Base-by-base conservation (phyloP, 2,797 vertebrate genomes). In the Oryzias dopingdopingensis region DNA sequence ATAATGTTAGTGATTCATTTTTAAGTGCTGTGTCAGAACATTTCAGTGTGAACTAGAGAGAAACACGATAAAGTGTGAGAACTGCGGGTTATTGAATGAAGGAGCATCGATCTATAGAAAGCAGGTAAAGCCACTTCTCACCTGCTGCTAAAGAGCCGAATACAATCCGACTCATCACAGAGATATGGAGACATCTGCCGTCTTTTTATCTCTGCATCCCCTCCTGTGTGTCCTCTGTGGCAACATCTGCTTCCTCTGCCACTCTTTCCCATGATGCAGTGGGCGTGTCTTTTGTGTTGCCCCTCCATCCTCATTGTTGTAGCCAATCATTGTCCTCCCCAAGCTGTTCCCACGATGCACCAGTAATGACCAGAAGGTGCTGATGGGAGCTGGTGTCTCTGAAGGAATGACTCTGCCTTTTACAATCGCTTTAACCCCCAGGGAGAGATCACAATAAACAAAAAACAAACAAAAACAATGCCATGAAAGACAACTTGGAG, bases 171-270 rank as follows among this genome's bases (percentile, higher is more conserved):
- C 46, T 51, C 53, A 54, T 70, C 43, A 54, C 18, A 60, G 32
- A 67, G 69, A 62, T 32, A 67, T 65, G 73, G 66, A 80, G 68
- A 82, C 77, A 80, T 80, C 76, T 79, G 79, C 52, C 56, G 32
- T 72, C 60, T 74, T 56, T 65, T 59, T 67, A 65, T 59, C 58
- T 61, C 45, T 59, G 67, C 72, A 53, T 80, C 66, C 62, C 76
- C 81, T 82, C 73, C 74, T 70, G 67, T 81, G 74, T 75, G 72
- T 86, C 86, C 76, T 81, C 77, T 89, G 89, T 92, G 84, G 87
- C 93, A 94, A 96, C 96, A 98, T 98, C 96, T 98, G 96, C 94
- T 93, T 91, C 94, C 89, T 93, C 93, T 91, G 81, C 94, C 92
- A 91, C 88, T 91, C 91, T 92, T 94, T 95, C 95, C 94, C 93